These are phyloP conservation scores for Drosophila greeni DNA, from an alignment of 2,888 invertebrate species.

Conservation along the genomic window DNA sequence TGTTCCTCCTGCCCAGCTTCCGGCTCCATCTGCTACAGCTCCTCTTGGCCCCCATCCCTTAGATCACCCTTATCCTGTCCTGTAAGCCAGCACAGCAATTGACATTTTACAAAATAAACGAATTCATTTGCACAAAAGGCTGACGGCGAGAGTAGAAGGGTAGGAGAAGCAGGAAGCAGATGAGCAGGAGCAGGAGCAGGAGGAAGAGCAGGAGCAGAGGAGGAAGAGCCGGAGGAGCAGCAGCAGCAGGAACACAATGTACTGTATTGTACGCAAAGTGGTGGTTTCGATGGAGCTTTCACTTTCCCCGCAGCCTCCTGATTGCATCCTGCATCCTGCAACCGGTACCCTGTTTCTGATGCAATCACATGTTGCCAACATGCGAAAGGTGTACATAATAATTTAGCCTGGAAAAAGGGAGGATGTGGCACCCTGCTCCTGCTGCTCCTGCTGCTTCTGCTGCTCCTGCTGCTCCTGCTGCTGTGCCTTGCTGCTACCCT, in stretches of 20 bases:
- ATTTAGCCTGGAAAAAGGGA: conserved; percentile 46
- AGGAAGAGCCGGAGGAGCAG: not conserved
- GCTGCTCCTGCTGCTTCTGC: too few relatives aligned
- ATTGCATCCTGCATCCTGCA: conserved; percentile 6
- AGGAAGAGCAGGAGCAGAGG: conserved; percentile 3
- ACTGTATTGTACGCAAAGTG: conserved; percentile 45
- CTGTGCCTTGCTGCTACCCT: conserved; percentile 13
- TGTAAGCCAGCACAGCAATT: conserved; percentile 60
- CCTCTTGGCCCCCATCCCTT: conserved; percentile 7
- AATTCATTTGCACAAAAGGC: conserved; percentile 72
- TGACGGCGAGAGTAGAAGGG: conserved; percentile 12
- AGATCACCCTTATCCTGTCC: conserved; percentile 17
- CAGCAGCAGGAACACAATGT: conserved; percentile 17
- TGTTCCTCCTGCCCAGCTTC: conserved; percentile 29
- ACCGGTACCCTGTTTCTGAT: conserved; percentile 33
- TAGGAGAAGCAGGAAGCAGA: not conserved
- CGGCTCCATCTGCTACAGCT: conserved; percentile 26
- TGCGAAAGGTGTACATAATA: conserved; percentile 74
- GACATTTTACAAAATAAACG: conserved; percentile 74
- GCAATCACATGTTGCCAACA: conserved; percentile 73
- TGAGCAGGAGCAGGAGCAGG: not conserved
- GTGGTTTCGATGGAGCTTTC: conserved; percentile 49
- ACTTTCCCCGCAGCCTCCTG: conserved; percentile 51
- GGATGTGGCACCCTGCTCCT: conserved; percentile 20
- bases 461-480: conserved; percentile 1